A percentile compares a stretch with the other conserved stretches of the same genome.
These are phyloP conservation scores for Epinephelus awoara DNA, from an alignment of 2,797 vertebrate genomes.

Conservation along the genomic window DNA sequence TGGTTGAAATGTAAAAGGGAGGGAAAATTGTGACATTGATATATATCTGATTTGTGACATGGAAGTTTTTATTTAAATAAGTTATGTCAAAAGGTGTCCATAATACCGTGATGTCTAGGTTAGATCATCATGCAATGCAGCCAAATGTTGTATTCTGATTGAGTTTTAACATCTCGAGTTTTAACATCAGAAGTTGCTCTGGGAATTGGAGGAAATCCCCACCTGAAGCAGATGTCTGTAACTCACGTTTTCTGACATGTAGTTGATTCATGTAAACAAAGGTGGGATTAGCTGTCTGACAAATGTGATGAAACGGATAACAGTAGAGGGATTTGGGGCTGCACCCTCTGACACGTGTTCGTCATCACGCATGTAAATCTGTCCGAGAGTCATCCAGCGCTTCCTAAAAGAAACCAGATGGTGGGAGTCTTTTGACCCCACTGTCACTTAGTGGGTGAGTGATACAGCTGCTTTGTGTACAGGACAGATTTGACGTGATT, in stretches of 20 bases:
- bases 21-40: too few species aligned
- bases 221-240: slow-evolving; percentile 40
- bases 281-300: slow-evolving; percentile 42
- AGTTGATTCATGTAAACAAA: slow-evolving; percentile 36
- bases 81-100: too few species aligned
- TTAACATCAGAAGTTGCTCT: slow-evolving; percentile 7
- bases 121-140: too few species aligned
- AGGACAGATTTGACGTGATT: slow-evolving; percentile 53
- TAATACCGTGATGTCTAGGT: too few species aligned
- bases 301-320: slow-evolving; percentile 37
- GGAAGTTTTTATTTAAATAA: too few species aligned
- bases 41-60: too few species aligned
- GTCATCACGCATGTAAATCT: slow-evolving; percentile 50
- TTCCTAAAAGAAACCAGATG: slow-evolving; percentile 71
- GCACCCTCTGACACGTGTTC: slow-evolving; percentile 42
- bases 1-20: too few species aligned
- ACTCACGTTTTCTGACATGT: slow-evolving; percentile 10
- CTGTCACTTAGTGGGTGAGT: slow-evolving; percentile 39
- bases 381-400: slow-evolving; percentile 26
- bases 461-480: slow-evolving; percentile 35
- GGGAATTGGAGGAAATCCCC: slow-evolving; percentile 25
- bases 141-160: too few species aligned
- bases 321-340: slow-evolving; percentile 33
- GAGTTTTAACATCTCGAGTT: not conserved
- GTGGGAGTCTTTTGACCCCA: slow-evolving; percentile 52